Conservation (phyloP, 2,797 vertebrate genomes). For the Sylvilagus floridanus region DNA sequence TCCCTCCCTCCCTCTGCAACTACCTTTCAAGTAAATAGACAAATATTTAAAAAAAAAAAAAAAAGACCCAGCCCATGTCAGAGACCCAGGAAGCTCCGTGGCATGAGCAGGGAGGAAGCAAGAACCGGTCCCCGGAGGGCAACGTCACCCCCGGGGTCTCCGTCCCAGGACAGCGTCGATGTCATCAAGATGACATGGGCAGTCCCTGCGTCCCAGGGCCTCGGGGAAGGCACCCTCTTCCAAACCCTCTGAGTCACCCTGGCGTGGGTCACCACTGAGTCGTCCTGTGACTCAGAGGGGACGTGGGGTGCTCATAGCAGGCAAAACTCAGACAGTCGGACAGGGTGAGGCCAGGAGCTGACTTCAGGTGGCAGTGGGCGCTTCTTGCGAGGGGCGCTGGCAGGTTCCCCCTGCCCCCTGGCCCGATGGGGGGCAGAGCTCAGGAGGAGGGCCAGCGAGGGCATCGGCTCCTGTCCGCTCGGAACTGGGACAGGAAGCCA, state of each 20-base stretch:
- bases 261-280: background rate
- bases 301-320: background rate
- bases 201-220: background rate
- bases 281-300: background rate
- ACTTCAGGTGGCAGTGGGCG: background rate
- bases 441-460: background rate
- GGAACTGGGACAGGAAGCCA: background rate
- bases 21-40: too few species aligned
- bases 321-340: background rate
- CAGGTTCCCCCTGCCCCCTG: background rate
- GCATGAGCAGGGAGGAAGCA: background rate
- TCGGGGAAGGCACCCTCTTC: background rate
- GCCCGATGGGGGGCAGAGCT: background rate
- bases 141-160: background rate
- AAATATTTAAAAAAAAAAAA: too few species aligned
- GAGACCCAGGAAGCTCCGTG: background rate
- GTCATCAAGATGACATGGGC: background rate
- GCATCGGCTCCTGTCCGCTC: background rate
- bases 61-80: background rate
- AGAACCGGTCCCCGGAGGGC: background rate
- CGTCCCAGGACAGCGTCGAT: background rate
- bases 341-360: background rate
- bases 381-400: background rate
- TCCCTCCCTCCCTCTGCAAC: too few species aligned
- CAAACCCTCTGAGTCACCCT: background rate